These are phyloP conservation scores for Anguilla megastoma DNA, from an alignment of 2,797 vertebrate species.

Conservation along the genomic window DNA sequence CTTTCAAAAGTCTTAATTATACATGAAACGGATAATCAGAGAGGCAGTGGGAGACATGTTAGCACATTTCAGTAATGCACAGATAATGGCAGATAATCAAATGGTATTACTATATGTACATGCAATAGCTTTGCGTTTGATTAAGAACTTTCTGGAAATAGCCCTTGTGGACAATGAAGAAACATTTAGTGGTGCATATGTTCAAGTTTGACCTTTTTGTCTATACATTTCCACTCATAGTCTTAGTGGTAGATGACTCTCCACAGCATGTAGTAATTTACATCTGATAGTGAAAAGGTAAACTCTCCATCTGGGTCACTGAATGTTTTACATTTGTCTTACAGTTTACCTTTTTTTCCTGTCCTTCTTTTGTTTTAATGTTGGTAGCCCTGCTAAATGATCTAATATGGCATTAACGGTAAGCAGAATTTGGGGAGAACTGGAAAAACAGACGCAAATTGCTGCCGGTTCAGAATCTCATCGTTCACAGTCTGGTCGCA, in stretches of 20 bases:
- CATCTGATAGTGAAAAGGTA: neutral
- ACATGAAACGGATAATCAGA: slow-evolving; percentile 69
- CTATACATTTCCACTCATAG: neutral
- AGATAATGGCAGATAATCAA: slow-evolving; percentile 54
- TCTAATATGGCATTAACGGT: neutral
- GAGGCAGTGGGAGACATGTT: slow-evolving; percentile 58
- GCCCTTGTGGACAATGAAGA: neutral
- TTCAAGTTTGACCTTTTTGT: neutral
- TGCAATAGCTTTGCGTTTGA: neutral
- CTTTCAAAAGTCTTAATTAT: slow-evolving; percentile 76
- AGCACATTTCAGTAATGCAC: slow-evolving; percentile 51
- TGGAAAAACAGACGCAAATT: neutral
- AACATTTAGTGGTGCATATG: neutral
- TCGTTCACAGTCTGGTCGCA: neutral
- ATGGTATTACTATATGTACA: neutral
- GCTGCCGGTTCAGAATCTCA: neutral
- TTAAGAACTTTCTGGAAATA: neutral
- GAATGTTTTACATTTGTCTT: neutral
- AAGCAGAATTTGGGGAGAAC: neutral
- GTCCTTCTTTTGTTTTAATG: neutral
- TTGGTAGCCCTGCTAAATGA: neutral
- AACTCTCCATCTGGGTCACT: neutral
- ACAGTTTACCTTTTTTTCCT: neutral
- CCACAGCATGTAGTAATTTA: neutral
- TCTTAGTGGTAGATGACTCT: neutral